Base-by-base conservation (phyloP, 2,888 invertebrate species). In the Bombylius discolor region DNA sequence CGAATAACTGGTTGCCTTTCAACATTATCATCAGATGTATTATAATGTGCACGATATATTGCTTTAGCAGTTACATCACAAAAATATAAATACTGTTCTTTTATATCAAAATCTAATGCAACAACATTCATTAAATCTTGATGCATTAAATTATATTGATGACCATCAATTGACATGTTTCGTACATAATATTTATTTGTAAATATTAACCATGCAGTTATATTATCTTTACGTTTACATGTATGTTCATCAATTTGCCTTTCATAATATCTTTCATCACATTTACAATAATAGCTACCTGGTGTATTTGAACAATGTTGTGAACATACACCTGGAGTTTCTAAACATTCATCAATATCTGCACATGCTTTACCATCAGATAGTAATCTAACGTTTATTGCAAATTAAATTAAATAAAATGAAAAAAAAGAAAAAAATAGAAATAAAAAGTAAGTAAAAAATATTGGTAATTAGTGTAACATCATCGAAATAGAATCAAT, bases 161-260 rank as follows among this genome's bases (percentile, higher is more conserved):
- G 76, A 0, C 93, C 97, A 69, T 97, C 96, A 0, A 85, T 80
- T 0, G 95, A 91, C 84, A 99, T 89, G 67, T 97, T 96, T 53
- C 98, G 80, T 4, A 99, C 87, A 73, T 99, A 99, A 72, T 98
- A 98, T 67, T 96, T 94, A 70, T 99, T 99, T 13, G 95, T 93
- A 70, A 97, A 93, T 54, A 97, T 81, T 14, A 96, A 74, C 92
- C 93, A 97, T 0, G 95, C 91, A 39, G 81, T 75, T 4, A 78
- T 80, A 64, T 81, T 81, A 66, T 96, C 94, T 64, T 84, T 84
- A 45, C 94, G 81, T 71, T 96, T 96, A 74, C 96, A 96, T 0
- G 89, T 89, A 62, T 87, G 87, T 64, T 92, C 90, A 68, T 96
- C 93, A 0, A 81, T 75, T 66, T 86, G 87, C 51, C 93, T 77